Evolutionary conservation across 2,888 invertebrate species (phyloP), one percentile per base, ranked within the genome.

Genomic region (Leucoptera coffeella): DNA sequence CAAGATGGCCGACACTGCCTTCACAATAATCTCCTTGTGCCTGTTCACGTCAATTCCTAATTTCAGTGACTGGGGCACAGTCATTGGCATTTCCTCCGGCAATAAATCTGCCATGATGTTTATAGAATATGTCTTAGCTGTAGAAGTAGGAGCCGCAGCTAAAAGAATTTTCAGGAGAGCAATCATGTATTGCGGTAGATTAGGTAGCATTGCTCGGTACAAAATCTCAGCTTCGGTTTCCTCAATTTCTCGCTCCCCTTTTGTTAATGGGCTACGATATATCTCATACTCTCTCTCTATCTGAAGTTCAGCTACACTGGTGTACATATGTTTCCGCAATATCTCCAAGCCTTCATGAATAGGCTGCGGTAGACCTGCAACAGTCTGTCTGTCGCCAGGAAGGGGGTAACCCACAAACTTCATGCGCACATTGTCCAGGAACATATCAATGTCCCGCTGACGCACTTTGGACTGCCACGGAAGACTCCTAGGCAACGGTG

Each of bases 81-180:
- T 94, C 75, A 92, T 86, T 23, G 95, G 95, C 92, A 94, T 93
- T 69, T 94, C 93, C 61, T 93, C 94, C 1, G 97, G 97, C 38
- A 99, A 59, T 25, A 99, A 88, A 62, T 99, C 99, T 22, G 94
- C 90, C 80, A 97, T 85, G 23, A 99, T 96, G 57, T 97, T 97
- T 43, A 97, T 92, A 26, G 96, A 94, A 50, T 99, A 99, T 15
- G 62, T 91, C 69, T 96, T 96, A 4, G 91, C 84, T 65, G 95
- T 96, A n/a, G 93, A 93, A n/a, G 96, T 96, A 4, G 99, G 97
- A 17, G 96, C 94, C 28, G 97, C 96, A 15, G 97, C 97, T 29
- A 99, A 73, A 29, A 99, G 74, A 39, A 99, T 92, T 73, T 99
- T 99, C 26, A 99, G 65, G 28, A 99, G 55, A 12, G 95, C 93